Evolutionary conservation across 2,113 vertebrate genomes (phyloP).

Genomic region (Sminthopsis crassicaudata): DNA sequence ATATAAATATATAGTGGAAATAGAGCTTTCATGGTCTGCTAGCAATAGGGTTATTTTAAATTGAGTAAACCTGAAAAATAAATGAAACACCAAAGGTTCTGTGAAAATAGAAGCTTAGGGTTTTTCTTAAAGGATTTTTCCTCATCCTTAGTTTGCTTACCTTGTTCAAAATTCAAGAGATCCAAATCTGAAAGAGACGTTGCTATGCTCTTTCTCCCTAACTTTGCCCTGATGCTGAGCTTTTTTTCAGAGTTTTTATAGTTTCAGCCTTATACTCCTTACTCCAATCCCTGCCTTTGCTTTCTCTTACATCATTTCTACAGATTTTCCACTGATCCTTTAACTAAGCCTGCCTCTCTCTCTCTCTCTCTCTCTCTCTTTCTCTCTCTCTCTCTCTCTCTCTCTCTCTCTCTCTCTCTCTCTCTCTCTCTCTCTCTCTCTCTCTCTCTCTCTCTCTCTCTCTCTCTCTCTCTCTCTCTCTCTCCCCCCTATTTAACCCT

Average conservation of each 20-base stretch:
- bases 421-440: not conserved
- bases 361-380: slow-evolving; percentile 64
- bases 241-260: slow-evolving; percentile 88
- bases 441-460: slow-evolving; percentile 54
- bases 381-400: not conserved
- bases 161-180: slow-evolving; percentile 77
- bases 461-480: slow-evolving; percentile 78
- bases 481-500: slow-evolving; percentile 69
- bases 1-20: slow-evolving; percentile 37
- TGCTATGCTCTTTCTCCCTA: slow-evolving; percentile 68
- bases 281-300: slow-evolving; percentile 87
- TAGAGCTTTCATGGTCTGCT: not conserved
- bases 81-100: slow-evolving; percentile 29
- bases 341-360: slow-evolving; percentile 79
- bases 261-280: slow-evolving; percentile 83
- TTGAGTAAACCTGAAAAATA: slow-evolving; percentile 51
- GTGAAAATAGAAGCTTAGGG: slow-evolving; percentile 2
- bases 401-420: not conserved
- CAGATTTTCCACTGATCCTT: slow-evolving; percentile 88
- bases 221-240: slow-evolving; percentile 81
- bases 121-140: slow-evolving; percentile 36
- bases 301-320: slow-evolving; percentile 90
- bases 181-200: slow-evolving; percentile 66
- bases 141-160: slow-evolving; percentile 79
- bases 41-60: not conserved